Evolutionary conservation across 2,797 vertebrate species (phyloP).

Genomic region (Percopsis omiscomaycus): DNA sequence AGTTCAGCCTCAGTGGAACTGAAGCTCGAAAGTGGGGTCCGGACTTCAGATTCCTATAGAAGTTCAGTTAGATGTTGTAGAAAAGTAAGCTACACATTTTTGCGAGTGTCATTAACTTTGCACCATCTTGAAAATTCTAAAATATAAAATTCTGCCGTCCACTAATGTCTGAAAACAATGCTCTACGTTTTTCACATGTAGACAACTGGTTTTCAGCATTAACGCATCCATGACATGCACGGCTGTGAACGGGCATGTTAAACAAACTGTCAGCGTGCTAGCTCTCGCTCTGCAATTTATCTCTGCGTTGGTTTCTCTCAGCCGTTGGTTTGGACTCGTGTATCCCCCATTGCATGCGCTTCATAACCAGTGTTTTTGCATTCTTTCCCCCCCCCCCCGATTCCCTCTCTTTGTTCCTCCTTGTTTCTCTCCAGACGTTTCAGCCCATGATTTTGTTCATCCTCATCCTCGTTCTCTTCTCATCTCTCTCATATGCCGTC

Average conservation of each 20-base stretch:
- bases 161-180: conserved; percentile 35
- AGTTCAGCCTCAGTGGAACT: no score
- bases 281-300: conserved; percentile 52
- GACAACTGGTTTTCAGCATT: conserved; percentile 15
- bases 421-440: conserved; percentile 88
- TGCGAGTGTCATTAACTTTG: background rate
- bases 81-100: no score
- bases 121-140: conserved; percentile 10
- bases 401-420: conserved; percentile 80
- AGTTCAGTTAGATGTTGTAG: no score
- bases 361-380: conserved; percentile 92
- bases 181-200: conserved; percentile 24
- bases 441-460: conserved; percentile 91
- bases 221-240: conserved; percentile 36
- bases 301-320: conserved; percentile 65
- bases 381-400: conserved; percentile 79
- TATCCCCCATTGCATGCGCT: conserved; percentile 94
- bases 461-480: conserved; percentile 88
- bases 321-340: conserved; percentile 88
- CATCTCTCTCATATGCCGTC: conserved; percentile 87
- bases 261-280: conserved; percentile 46
- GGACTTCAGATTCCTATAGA: no score
- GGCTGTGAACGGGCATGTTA: conserved; percentile 60
- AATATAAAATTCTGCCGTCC: conserved; percentile 12
- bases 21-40: no score